A percentile compares a stretch with the other conserved stretches of the same genome.
Conservation (phyloP, 1,140 invertebrate species). For the Thaumetopoea pityocampa region DNA sequence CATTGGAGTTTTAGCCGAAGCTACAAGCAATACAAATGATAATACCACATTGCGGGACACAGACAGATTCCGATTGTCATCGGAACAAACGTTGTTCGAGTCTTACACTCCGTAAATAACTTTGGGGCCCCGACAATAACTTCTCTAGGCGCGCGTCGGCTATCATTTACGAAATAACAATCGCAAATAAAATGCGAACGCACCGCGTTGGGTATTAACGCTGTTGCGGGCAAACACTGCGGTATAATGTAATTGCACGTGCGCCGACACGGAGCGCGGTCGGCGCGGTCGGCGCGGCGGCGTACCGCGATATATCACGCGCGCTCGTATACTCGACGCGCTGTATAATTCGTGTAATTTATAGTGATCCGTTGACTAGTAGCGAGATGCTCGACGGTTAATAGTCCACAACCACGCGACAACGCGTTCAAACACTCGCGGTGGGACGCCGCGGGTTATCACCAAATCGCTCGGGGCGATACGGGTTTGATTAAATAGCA, state of each 20-base stretch:
- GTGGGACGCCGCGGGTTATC: constrained; percentile 9
- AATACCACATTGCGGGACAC: constrained; percentile 41
- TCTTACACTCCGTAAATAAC: constrained; percentile 45
- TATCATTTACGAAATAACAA: constrained; percentile 69
- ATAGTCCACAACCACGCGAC: constrained; percentile 66
- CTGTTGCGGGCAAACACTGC: constrained; percentile 47
- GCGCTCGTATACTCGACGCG: constrained; percentile 44
- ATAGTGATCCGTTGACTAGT: constrained; percentile 53
- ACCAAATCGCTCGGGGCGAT: constrained; percentile 14
- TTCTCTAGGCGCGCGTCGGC: constrained; percentile 44
- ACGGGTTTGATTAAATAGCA: constrained; percentile 31
- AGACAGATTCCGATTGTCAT: constrained; percentile 63
- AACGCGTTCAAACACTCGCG: constrained; percentile 33
- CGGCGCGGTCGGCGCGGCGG: constrained; percentile 46
- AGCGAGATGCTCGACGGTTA: constrained; percentile 45
- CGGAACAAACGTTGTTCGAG: constrained; percentile 43
- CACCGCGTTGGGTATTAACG: constrained; percentile 45
- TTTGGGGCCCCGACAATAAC: constrained; percentile 45
- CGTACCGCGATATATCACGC: constrained; percentile 68
- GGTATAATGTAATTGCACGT: constrained; percentile 63
- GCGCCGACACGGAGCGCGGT: constrained; percentile 53
- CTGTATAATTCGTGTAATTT: constrained; percentile 73
- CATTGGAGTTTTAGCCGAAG: constrained; percentile 25
- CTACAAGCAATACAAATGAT: constrained; percentile 52
- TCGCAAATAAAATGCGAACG: constrained; percentile 54